Conservation (phyloP, 2,888 invertebrate genomes). For the Netelia inedita region DNA sequence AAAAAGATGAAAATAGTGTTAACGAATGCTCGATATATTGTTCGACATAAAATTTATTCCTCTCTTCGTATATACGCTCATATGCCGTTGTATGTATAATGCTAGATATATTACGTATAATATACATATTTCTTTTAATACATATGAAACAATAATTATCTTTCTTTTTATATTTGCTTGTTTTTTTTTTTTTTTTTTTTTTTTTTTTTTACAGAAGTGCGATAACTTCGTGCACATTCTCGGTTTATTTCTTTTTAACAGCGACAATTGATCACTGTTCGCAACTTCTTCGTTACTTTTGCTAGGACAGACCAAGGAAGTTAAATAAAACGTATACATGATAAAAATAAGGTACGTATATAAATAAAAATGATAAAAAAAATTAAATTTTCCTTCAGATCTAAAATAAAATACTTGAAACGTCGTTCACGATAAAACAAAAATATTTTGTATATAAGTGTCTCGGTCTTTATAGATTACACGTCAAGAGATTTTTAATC, state of each 20-base stretch:
- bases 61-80: slow-evolving; percentile 65
- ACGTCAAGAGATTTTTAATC: slow-evolving; percentile 1
- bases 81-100: slow-evolving; percentile 66
- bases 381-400: slow-evolving; percentile 33
- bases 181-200: background rate
- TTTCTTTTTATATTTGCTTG: background rate
- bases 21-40: slow-evolving; percentile 65
- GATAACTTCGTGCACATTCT: background rate
- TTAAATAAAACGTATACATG: slow-evolving; percentile 4
- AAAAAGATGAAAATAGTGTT: slow-evolving; percentile 42
- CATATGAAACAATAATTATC: slow-evolving; percentile 43
- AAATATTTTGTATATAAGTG: background rate
- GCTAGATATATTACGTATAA: slow-evolving; percentile 68
- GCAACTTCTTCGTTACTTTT: background rate
- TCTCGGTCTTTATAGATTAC: background rate
- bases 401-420: slow-evolving; percentile 56
- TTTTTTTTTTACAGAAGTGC: slow-evolving; percentile 3
- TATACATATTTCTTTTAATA: slow-evolving; percentile 70
- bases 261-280: background rate
- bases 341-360: slow-evolving; percentile 52
- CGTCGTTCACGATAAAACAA: slow-evolving; percentile 32
- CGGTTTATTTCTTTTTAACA: background rate
- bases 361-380: slow-evolving; percentile 59
- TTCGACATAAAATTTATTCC: slow-evolving; percentile 71
- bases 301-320: background rate